Evolutionary conservation across 2,888 invertebrate species (phyloP), one percentile per base, ranked within the genome.

Genomic region (Branchellion lobata): DNA sequence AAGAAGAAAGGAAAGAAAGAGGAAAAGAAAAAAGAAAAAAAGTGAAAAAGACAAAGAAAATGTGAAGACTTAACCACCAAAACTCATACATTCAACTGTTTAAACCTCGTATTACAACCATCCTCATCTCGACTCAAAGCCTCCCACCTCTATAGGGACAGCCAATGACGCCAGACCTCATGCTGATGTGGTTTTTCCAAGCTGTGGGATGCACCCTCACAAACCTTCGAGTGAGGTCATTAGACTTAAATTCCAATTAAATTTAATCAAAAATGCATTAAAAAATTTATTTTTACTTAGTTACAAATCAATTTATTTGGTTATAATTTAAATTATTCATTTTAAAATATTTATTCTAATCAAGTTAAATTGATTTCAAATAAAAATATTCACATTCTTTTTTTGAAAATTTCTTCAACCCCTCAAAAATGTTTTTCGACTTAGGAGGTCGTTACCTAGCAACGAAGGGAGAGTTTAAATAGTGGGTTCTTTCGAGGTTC

Each of bases 381-480:
- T n/a, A n/a, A n/a, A n/a, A n/a, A n/a, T n/a, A n/a, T n/a, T n/a
- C n/a, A n/a, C n/a, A n/a, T n/a, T n/a, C n/a, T n/a, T n/a, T n/a
- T n/a, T n/a, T n/a, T n/a, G n/a, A n/a, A n/a, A n/a, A n/a, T n/a
- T n/a, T n/a, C n/a, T n/a, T n/a, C n/a, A n/a, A n/a, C n/a, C n/a
- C n/a, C n/a, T n/a, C n/a, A n/a, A n/a, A n/a, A n/a, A n/a, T n/a
- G n/a, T n/a, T n/a, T n/a, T n/a, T n/a, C n/a, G n/a, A n/a, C n/a
- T n/a, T n/a, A n/a, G n/a, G n/a, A n/a, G n/a, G n/a, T n/a, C n/a
- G 65, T 29, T 27, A 69, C 69, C 89, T 84, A n/a, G 89, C 88
- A 3, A 87, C 87, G 84, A 90, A 89, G 1, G 89, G 89, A n/a
- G 87, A 85, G 83, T 89, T 89, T 77, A 90, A 86, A 84, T 89